phyloP scores from a whole-genome alignment of 2,888 invertebrate genomes.

The Sphecodes monilicornis region DNA sequence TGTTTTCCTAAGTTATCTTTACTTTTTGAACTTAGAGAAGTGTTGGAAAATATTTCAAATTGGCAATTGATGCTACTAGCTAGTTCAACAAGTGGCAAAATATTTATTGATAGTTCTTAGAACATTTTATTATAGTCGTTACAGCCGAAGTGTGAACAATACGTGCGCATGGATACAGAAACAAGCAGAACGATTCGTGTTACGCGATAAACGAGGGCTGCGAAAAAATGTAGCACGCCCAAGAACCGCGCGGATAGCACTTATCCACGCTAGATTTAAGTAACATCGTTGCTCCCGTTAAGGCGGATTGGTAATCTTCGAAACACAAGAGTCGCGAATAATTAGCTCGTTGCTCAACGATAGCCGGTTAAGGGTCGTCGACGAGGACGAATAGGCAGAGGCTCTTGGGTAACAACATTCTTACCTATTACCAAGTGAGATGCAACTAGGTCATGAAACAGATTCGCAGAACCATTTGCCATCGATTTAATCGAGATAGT shows the following conservation, averaged over 20 bases:
- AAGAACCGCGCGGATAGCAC: neutral
- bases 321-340: conserved; percentile 22
- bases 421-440: neutral
- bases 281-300: conserved; percentile 40
- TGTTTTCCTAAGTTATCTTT: too few relatives aligned
- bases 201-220: neutral
- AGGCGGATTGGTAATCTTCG: conserved; percentile 6
- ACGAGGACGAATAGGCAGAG: neutral
- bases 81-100: too few relatives aligned
- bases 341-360: conserved; percentile 34
- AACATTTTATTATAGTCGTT: too few relatives aligned
- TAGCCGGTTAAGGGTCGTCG: conserved; percentile 1
- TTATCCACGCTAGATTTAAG: conserved; percentile 37
- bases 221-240: conserved; percentile 23
- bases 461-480: neutral
- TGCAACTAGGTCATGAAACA: neutral
- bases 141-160: too few relatives aligned
- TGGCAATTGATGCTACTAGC: too few relatives aligned
- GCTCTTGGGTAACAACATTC: conserved; percentile 2
- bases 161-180: neutral
- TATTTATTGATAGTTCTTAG: too few relatives aligned
- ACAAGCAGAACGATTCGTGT: neutral
- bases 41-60: too few relatives aligned
- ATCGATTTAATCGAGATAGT: neutral
- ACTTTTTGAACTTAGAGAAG: too few relatives aligned